These are phyloP conservation scores for Zapus hudsonius DNA, from an alignment of 2,113 vertebrate species.

Conservation along the genomic window DNA sequence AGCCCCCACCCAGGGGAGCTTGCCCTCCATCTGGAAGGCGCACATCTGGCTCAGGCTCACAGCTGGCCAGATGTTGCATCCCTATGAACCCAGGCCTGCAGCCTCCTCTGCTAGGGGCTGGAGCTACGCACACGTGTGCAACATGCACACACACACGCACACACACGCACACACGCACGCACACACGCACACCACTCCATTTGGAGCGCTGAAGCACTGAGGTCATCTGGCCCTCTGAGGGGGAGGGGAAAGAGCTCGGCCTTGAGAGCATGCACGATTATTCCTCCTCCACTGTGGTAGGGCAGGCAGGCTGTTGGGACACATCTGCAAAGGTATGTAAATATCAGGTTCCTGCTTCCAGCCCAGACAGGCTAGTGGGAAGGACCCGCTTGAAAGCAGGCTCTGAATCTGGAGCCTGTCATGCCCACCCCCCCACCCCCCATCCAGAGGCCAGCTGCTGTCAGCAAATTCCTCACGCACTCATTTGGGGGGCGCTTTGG, in stretches of 20 bases:
- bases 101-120: slow-evolving; percentile 27
- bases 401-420: slow-evolving; percentile 46
- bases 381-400: slow-evolving; percentile 55
- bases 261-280: slow-evolving; percentile 21
- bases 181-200: neutral
- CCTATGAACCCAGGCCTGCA: slow-evolving; percentile 52
- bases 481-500: neutral
- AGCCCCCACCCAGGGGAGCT: slow-evolving; percentile 68
- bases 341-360: slow-evolving; percentile 71
- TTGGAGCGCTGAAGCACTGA: slow-evolving; percentile 49
- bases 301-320: slow-evolving; percentile 62
- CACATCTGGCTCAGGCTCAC: slow-evolving; percentile 75
- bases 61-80: slow-evolving; percentile 77
- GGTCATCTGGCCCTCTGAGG: slow-evolving; percentile 61
- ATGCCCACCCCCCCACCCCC: neutral
- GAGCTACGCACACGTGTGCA: neutral
- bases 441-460: slow-evolving; percentile 43
- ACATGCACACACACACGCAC: fast-evolving
- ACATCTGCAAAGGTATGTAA: slow-evolving; percentile 67
- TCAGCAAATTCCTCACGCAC: slow-evolving; percentile 23
- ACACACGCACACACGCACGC: neutral
- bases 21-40: slow-evolving; percentile 73
- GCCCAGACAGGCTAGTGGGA: slow-evolving; percentile 61
- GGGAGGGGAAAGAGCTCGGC: slow-evolving; percentile 27
- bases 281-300: slow-evolving; percentile 41